These are phyloP conservation scores for Cryptocephalus primarius DNA, from an alignment of 2,888 invertebrate genomes.

Conservation along the genomic window DNA sequence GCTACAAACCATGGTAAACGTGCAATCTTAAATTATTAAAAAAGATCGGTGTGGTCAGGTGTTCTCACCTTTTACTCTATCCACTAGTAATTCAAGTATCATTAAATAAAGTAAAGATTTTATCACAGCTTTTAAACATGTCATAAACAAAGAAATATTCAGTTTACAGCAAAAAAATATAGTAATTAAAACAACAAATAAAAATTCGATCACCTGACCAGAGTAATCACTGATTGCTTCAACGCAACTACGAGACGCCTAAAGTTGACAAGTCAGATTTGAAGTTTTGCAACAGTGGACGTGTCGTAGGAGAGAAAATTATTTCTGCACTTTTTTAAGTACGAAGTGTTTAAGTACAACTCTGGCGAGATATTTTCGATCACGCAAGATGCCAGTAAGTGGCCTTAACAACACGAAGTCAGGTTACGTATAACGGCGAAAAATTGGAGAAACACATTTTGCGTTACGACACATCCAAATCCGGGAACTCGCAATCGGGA, in stretches of 20 bases:
- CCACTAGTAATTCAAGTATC: constrained; percentile 17
- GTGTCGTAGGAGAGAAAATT: not conserved
- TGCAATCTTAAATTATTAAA: no score
- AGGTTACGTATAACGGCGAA: no score
- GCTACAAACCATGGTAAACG: no score
- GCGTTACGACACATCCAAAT: no score
- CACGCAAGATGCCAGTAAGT: no score
- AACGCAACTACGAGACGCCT: constrained; percentile 7
- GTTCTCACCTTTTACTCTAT: constrained; percentile 12
- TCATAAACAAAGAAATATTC: constrained; percentile 10
- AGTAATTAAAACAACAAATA: no score
- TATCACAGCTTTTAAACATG: constrained; percentile 39
- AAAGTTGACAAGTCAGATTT: constrained; percentile 4
- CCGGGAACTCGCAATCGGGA: no score
- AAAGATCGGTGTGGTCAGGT: constrained; percentile 11
- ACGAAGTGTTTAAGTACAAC: not conserved
- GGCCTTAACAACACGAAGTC: no score
- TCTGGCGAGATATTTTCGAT: no score
- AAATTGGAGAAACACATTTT: no score
- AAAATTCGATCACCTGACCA: constrained; percentile 14
- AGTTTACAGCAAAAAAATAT: constrained; percentile 4
- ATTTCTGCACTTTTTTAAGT: not conserved
- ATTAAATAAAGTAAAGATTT: constrained; percentile 27
- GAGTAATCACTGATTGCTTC: constrained; percentile 15
- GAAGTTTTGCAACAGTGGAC: constrained; percentile 1